These are phyloP conservation scores for Ophioninae sp. DNA, from an alignment of 2,888 invertebrate species.

Conservation along the genomic window DNA sequence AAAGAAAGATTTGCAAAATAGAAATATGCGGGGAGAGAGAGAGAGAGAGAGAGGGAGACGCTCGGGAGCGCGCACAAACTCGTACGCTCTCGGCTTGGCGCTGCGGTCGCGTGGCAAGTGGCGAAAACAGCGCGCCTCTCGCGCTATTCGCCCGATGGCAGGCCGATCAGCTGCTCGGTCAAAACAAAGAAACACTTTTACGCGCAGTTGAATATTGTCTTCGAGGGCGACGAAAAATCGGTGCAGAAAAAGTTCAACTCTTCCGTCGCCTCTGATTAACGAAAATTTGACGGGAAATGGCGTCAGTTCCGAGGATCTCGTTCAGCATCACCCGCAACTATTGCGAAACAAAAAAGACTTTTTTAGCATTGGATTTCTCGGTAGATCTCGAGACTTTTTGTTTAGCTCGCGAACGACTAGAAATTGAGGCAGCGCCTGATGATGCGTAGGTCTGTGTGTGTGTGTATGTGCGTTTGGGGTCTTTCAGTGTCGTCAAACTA, in stretches of 20 bases:
- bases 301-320: not conserved
- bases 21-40: not conserved
- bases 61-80: not conserved
- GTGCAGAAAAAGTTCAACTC: not conserved
- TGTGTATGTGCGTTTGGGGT: too few relatives aligned
- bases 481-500: conserved; percentile 66
- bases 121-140: not conserved
- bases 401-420: too few relatives aligned
- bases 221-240: not conserved
- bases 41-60: not conserved
- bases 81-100: conserved; percentile 5
- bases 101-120: conserved; percentile 13
- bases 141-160: conserved; percentile 38
- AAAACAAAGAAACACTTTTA: conserved; percentile 63
- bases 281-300: not conserved
- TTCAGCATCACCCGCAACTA: not conserved
- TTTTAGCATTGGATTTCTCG: too few relatives aligned
- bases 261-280: not conserved
- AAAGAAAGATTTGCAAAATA: not conserved
- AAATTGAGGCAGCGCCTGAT: too few relatives aligned
- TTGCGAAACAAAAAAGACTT: not conserved
- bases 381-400: too few relatives aligned
- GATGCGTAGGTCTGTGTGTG: too few relatives aligned
- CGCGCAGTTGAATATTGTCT: conserved; percentile 20
- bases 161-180: conserved; percentile 66